phyloP scores from a whole-genome alignment of 2,797 vertebrate species.

The Enoplosus armatus region DNA sequence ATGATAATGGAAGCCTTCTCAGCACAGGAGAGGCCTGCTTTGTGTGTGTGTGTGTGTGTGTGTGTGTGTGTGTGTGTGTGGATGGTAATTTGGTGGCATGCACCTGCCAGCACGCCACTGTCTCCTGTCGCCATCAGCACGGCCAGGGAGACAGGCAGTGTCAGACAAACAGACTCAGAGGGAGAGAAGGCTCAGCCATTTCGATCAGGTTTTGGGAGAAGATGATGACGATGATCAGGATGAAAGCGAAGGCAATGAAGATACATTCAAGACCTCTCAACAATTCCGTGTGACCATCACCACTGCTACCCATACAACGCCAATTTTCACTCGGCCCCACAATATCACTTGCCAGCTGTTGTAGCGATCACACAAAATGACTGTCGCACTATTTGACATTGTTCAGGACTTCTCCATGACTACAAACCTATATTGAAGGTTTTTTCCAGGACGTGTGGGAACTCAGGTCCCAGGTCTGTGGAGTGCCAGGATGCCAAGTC shows the following conservation, averaged over 20 bases:
- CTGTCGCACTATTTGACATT: background rate
- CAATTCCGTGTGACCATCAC: background rate
- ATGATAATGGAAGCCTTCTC: slow-evolving; percentile 99
- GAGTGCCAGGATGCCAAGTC: background rate
- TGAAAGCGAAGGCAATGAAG: slow-evolving; percentile 22
- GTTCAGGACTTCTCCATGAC: background rate
- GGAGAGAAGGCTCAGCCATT: slow-evolving; percentile 66
- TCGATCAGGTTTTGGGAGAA: slow-evolving; percentile 69
- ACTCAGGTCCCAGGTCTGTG: no score
- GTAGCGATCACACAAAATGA: background rate
- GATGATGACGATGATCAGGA: slow-evolving; percentile 20
- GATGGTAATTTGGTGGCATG: slow-evolving; percentile 98
- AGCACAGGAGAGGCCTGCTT: slow-evolving; percentile 86
- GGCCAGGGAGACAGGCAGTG: slow-evolving; percentile 73
- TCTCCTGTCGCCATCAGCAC: slow-evolving; percentile 91
- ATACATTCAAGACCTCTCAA: background rate
- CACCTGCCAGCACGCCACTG: slow-evolving; percentile 97
- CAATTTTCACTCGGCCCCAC: background rate
- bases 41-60: slow-evolving; percentile 59
- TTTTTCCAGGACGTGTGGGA: background rate
- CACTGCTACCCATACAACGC: background rate
- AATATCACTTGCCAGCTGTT: background rate
- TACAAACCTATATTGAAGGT: background rate
- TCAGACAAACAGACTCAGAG: slow-evolving; percentile 78
- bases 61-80: slow-evolving; percentile 35